Base-by-base conservation (phyloP, 2,113 vertebrate genomes). In the Microcebus griseorufus region DNA sequence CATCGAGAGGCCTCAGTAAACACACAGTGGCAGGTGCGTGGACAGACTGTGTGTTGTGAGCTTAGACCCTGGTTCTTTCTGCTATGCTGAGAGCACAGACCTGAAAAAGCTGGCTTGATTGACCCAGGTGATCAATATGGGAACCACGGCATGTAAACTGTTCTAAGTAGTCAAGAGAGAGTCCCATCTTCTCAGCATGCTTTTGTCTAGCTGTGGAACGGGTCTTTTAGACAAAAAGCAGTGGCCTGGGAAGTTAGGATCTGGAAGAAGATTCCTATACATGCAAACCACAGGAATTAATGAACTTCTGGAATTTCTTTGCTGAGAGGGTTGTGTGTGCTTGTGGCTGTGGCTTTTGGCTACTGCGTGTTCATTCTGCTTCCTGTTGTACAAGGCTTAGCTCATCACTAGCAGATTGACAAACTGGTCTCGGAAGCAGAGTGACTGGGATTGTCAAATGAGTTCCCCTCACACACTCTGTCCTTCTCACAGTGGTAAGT, bases 221-320 rank as follows among this genome's bases (percentile, higher is more conserved):
- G 45, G 45, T 6, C 39, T 82, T 90, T 78, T 34, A 89, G 55
- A 89, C 42, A 80, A 89, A 80, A 60, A 82, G 45, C 34, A 65
- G 17, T 23, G 62, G n/a, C 81, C 86, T 91, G 58, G 88, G 37
- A 72, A 92, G 42, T 48, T 12, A n/a, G 58, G 37, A 65, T 94
- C 42, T 96, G 65, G 76, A 93, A 83, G 55, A 88, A 92, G 79
- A 81, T 72, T 78, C 67, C 70, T 91, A 79, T 76, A 75, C 75
- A 81, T 95, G 69, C 32, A 23, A 96, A 92, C 88, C 91, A 91
- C 51, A 96, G 88, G 16, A 97, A 93, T 85, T 97, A 60, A 96
- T 96, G 93, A 97, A 98, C 98, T 98, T 96, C 87, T 96, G 84
- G 97, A 97, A 97, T 97, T 98, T 98, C 97, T 92, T 97, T 55